Conservation (phyloP, 2,797 vertebrate species). For the Thamnophis elegans region DNA sequence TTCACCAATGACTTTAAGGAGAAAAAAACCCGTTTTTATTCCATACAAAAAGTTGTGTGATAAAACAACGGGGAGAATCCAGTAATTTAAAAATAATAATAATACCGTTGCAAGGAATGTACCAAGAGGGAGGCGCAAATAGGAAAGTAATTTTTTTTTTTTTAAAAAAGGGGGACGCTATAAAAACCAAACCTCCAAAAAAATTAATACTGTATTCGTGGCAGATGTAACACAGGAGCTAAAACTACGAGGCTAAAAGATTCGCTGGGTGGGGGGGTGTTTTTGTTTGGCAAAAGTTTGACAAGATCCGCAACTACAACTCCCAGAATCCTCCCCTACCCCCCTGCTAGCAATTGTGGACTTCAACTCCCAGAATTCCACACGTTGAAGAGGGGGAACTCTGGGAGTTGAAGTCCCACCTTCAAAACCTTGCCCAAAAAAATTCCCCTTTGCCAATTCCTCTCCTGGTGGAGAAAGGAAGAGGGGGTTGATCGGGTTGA, state of each 20-base stretch:
- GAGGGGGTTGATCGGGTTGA: no score
- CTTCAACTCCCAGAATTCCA: neutral
- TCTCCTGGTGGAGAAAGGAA: neutral
- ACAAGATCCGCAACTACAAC: neutral
- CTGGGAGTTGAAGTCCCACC: neutral
- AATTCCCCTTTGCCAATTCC: neutral
- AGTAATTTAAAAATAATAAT: neutral
- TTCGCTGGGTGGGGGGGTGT: neutral
- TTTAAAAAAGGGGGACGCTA: no score
- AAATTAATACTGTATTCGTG: neutral
- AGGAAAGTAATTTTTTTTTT: neutral
- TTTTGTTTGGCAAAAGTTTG: neutral
- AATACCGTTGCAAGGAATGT: neutral
- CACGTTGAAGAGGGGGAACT: no score
- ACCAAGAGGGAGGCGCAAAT: neutral
- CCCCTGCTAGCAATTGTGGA: no score
- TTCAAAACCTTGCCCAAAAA: neutral
- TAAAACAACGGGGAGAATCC: accelerated
- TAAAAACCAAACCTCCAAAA: neutral
- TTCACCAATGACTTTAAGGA: neutral
- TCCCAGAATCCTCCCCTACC: neutral
- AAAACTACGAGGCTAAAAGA: neutral
- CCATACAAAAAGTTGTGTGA: neutral
- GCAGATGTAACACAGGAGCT: accelerated
- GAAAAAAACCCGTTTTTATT: neutral